Percentiles rank a stretch among this genome's conserved stretches.
Conservation (phyloP, 2,113 vertebrate species). For the Ceyx margarethae region DNA sequence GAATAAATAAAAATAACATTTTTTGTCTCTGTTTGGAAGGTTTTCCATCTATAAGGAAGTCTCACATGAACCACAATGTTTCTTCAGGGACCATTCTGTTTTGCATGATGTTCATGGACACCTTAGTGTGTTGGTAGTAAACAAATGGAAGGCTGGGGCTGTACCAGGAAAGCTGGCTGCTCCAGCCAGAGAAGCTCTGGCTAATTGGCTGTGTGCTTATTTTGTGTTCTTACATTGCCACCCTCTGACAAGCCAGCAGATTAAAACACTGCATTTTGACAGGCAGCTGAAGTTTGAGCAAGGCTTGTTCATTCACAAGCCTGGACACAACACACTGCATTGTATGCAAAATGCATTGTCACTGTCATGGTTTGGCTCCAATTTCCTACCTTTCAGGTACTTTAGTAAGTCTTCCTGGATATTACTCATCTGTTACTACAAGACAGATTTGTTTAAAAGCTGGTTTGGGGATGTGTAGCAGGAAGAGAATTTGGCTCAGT, state of each 20-base stretch:
- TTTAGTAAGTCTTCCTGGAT: background rate
- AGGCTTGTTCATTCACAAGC: rapidly evolving
- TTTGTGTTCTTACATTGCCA: conserved; percentile 56
- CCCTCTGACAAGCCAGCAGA: conserved; percentile 37
- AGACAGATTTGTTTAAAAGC: background rate
- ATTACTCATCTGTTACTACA: background rate
- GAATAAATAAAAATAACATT: too few relatives aligned
- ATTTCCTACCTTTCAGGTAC: background rate
- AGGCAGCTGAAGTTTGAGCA: background rate
- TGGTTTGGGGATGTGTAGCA: background rate
- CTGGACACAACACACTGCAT: background rate
- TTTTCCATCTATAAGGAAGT: background rate
- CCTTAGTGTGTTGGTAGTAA: background rate
- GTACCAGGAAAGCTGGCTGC: background rate
- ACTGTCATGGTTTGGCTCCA: background rate
- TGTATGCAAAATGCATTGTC: background rate
- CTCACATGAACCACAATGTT: rapidly evolving
- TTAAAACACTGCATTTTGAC: background rate
- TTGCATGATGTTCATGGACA: background rate
- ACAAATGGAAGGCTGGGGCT: conserved; percentile 1
- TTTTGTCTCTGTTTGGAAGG: background rate
- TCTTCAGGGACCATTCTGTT: background rate
- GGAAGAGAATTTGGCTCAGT: background rate
- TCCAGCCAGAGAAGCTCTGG: background rate
- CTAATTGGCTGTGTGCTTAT: background rate